Evolutionary conservation across 2,797 vertebrate species (phyloP).

Genomic region (Eutrigla gurnardus): DNA sequence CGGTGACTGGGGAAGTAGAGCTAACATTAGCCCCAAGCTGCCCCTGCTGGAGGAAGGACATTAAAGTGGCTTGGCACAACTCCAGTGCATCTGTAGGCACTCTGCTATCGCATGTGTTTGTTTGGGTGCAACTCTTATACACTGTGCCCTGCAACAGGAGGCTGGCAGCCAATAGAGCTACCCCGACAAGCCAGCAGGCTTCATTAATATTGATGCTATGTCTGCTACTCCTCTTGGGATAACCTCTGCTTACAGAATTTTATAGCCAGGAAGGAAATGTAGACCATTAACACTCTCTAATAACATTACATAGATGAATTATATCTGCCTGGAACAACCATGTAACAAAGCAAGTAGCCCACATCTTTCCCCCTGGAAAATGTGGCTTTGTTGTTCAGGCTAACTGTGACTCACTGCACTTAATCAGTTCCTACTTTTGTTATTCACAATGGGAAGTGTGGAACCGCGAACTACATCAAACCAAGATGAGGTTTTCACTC

Average conservation of each 20-base stretch:
- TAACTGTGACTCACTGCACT: constrained; percentile 37
- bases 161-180: constrained; percentile 60
- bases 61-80: constrained; percentile 66
- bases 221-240: constrained; percentile 50
- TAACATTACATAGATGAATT: constrained; percentile 28
- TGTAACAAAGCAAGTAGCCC: constrained; percentile 9
- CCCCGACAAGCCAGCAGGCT: constrained; percentile 45
- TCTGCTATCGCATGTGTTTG: constrained; percentile 79
- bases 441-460: constrained; percentile 21
- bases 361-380: not conserved
- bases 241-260: constrained; percentile 49
- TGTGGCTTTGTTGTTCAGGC: constrained; percentile 32
- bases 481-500: constrained; percentile 15
- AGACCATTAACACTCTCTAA: constrained; percentile 41
- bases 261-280: constrained; percentile 52
- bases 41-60: constrained; percentile 66
- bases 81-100: constrained; percentile 69
- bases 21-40: constrained; percentile 82
- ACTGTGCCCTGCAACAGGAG: constrained; percentile 57
- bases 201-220: constrained; percentile 73
- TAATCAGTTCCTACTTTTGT: constrained; percentile 50
- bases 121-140: constrained; percentile 79
- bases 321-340: constrained; percentile 26
- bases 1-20: constrained; percentile 61
- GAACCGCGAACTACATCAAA: constrained; percentile 7